These are phyloP conservation scores for Agapornis roseicollis DNA, from an alignment of 2,113 vertebrate species.

Conservation along the genomic window DNA sequence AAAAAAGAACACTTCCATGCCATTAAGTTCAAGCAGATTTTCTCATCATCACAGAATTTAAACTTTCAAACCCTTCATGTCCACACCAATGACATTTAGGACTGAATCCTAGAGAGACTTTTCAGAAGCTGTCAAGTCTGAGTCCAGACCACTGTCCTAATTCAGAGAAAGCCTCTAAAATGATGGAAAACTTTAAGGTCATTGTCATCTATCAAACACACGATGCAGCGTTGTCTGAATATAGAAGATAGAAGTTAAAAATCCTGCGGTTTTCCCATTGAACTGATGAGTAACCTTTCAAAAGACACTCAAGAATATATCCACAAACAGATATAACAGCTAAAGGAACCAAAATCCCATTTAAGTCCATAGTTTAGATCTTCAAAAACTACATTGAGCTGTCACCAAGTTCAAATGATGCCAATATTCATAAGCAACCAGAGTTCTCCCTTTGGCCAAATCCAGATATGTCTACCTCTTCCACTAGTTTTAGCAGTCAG, in stretches of 20 bases:
- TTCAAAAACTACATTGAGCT: slow-evolving; percentile 24
- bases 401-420: background rate
- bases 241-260: background rate
- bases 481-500: background rate
- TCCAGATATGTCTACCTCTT: background rate
- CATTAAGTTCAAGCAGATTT: background rate
- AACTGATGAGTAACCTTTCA: slow-evolving; percentile 46
- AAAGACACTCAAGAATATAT: slow-evolving; percentile 54
- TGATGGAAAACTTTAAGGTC: slow-evolving; percentile 51
- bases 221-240: background rate
- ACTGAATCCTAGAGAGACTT: slow-evolving; percentile 22
- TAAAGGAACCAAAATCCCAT: slow-evolving; percentile 50
- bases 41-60: background rate
- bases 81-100: slow-evolving; percentile 28
- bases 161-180: slow-evolving; percentile 41
- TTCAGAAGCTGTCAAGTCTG: slow-evolving; percentile 18
- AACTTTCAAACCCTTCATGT: background rate
- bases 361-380: slow-evolving; percentile 50
- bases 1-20: background rate
- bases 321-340: slow-evolving; percentile 57
- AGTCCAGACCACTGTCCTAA: background rate
- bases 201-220: slow-evolving; percentile 21
- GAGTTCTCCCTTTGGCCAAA: background rate
- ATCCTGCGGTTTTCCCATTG: background rate
- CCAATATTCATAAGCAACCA: background rate